Base-by-base conservation (phyloP, 2,797 vertebrate genomes). In the Acanthis flammea region DNA sequence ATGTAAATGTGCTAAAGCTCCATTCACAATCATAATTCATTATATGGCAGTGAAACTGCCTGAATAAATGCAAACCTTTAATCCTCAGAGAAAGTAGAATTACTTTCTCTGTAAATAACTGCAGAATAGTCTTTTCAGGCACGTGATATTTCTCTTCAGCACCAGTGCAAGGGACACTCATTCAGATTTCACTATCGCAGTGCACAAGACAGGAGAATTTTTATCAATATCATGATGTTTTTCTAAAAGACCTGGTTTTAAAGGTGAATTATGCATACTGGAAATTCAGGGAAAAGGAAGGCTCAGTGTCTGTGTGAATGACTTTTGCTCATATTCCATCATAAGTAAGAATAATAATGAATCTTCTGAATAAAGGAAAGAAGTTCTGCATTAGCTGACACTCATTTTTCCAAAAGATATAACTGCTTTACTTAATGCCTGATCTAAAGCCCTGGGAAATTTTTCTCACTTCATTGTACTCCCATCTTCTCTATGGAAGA, bases 401-500 rank as follows among this genome's bases (percentile, higher is more conserved):
- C 42, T 84, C 33, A 33, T 53, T 94, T 48, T 88, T 84, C 70
- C 71, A 51, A 50, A 82, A 91, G 81, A 44, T 94, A 45, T 78
- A 73, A 55, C 68, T 91, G 25, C 51, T 78, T 90, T 91, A 39
- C 62, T 78, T 93, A 88, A 80, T 67, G 62, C 51, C 63, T 95
- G 90, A 94, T 88, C 80, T 94, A 84, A 90, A 94, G 37, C 76
- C 73, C 82, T 78, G 55, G 25, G 51, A 92, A 95, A 75, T 91
- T 91, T 94, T 91, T 73, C 71, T 92, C 62, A 96, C 95, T 95
- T 97, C 90, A 94, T 92, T 75, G 70, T 94, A 93, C 70, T 95
- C 80, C 37, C 63, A 92, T 92, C 92, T 96, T 78, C 90, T 75
- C 80, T 24, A 12, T 47, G 67, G 66, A 82, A 95, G 77, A 82